phyloP scores from a whole-genome alignment of 2,113 vertebrate genomes.

The Cavia porcellus region DNA sequence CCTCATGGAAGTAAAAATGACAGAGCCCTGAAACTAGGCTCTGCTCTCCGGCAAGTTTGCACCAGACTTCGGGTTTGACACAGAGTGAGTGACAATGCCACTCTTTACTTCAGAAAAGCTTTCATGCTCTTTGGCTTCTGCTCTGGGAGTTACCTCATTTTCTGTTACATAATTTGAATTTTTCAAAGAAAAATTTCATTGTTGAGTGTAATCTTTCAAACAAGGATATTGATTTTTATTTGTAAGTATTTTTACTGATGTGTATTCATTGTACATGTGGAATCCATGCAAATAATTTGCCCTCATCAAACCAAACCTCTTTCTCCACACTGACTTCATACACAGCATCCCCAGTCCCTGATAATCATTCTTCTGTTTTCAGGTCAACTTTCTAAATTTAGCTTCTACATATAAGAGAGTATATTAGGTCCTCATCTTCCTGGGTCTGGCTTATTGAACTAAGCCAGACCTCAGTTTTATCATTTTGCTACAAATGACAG shows the following conservation, averaged over 20 bases:
- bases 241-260: background rate
- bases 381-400: background rate
- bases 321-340: too few relatives aligned
- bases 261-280: background rate
- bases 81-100: background rate
- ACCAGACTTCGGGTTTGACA: background rate
- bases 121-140: background rate
- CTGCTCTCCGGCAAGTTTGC: background rate
- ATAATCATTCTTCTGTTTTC: background rate
- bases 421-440: background rate
- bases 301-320: background rate
- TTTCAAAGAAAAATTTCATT: background rate
- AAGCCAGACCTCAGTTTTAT: too few relatives aligned
- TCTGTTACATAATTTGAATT: background rate
- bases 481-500: background rate
- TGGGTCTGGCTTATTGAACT: background rate
- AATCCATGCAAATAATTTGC: background rate
- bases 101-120: background rate
- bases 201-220: background rate
- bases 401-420: background rate
- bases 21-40: background rate
- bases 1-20: background rate
- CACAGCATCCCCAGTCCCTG: background rate
- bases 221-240: background rate
- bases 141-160: background rate